These are phyloP conservation scores for Pipistrellus kuhlii DNA, from an alignment of 2,797 vertebrate genomes.

Conservation along the genomic window DNA sequence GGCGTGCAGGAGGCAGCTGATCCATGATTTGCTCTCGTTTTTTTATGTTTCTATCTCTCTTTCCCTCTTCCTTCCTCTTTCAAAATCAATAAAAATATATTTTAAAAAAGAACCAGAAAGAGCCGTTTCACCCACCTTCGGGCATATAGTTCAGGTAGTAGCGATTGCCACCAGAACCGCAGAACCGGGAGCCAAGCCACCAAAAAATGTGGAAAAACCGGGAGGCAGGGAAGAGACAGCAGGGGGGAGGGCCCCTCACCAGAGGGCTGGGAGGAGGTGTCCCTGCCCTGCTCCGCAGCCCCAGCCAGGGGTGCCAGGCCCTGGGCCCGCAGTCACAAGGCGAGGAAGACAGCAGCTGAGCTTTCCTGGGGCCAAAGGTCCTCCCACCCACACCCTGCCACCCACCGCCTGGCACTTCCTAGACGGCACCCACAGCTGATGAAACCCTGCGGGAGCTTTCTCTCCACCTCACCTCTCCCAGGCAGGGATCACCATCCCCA, in stretches of 20 bases:
- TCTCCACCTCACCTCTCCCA: neutral
- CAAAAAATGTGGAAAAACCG: conserved; percentile 51
- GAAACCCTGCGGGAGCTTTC: neutral
- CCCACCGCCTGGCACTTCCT: conserved; percentile 16
- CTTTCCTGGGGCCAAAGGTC: conserved; percentile 52
- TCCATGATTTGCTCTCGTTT: no score
- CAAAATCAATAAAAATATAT: no score
- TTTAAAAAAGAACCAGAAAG: conserved; percentile 49
- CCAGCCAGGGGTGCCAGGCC: neutral
- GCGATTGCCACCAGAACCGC: neutral
- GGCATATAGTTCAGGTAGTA: conserved; percentile 30
- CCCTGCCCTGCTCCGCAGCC: neutral
- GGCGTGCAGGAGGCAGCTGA: no score
- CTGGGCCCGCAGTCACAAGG: no score
- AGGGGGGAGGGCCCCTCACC: neutral
- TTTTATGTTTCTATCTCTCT: no score
- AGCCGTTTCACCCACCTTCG: conserved; percentile 34
- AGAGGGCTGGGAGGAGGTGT: neutral
- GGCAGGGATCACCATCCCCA: neutral
- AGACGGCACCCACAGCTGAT: neutral
- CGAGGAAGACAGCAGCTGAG: neutral
- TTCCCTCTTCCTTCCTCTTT: no score
- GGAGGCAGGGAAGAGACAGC: neutral
- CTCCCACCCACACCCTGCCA: conserved; percentile 32
- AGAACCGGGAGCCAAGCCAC: neutral